Base-by-base conservation (phyloP, 2,797 vertebrate species). In the Malurus splendens region DNA sequence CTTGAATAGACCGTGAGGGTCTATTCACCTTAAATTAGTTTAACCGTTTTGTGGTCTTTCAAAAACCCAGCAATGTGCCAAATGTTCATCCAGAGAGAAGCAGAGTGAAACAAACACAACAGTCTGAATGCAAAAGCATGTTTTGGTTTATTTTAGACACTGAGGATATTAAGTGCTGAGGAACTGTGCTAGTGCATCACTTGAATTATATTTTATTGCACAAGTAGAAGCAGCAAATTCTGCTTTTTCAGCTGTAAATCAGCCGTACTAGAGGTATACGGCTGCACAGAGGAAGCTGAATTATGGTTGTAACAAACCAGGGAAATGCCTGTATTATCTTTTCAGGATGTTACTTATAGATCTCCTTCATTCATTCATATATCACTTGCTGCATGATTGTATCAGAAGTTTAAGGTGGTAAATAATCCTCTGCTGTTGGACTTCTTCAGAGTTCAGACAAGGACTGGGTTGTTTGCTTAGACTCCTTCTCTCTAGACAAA, bases 241-340 rank as follows among this genome's bases (percentile, higher is more conserved):
- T 88, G 42, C 60, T 91, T 85, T 90, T 36, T 22, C 39, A 79
- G 60, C 52, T 82, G 42, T 79, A 84, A 94, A 87, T 90, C 83
- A 88, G 42, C 71, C 60, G 51, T 25, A 9, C 45, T 32, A 39
- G 57, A 25, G 44, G 33, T 8, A 18, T 9, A 27, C 23, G 77
- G n/a, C 72, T 77, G 67, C 17, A n/a, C 17, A 73, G 47, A 71
- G 72, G 44, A 86, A 90, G 27, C 65, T 85, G 57, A 90, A 39
- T 88, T 86, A 84, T 2, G 1, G 17, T 72, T 68, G 41, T 38
- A 55, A 44, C 1, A 11, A 86, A 30, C 52, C 41, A 59, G 59
- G 51, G 59, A 90, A 78, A 64, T 65, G 44, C 36, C 48, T 61
- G 10, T 68, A 27, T 84, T 79, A 24, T 25, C 33, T 62, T 70